Evolutionary conservation across 2,113 vertebrate species (phyloP).

Genomic region (Dasypus novemcinctus): DNA sequence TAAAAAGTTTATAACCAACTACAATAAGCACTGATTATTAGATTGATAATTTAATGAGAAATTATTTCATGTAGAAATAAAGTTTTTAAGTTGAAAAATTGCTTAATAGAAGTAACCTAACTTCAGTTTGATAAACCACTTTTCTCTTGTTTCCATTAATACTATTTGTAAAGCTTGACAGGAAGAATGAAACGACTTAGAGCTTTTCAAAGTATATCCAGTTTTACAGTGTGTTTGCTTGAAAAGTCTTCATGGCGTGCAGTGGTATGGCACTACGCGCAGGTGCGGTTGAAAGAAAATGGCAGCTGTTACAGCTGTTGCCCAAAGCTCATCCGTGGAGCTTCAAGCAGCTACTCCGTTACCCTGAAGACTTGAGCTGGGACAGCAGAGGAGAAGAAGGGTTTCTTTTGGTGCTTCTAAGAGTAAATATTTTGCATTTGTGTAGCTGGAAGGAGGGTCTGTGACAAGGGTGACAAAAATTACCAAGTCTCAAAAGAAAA

Average conservation of each 20-base stretch:
- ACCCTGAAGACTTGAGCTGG: background rate
- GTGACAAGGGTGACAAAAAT: background rate
- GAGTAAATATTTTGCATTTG: background rate
- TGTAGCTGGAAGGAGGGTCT: no score
- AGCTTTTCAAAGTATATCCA: no score
- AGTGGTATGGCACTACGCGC: accelerated
- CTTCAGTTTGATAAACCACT: background rate
- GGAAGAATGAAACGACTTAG: no score
- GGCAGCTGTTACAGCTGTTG: no score
- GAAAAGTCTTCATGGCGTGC: accelerated
- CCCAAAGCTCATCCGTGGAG: no score
- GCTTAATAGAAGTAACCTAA: background rate
- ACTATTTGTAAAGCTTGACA: background rate
- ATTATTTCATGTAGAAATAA: background rate
- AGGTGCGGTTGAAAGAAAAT: no score
- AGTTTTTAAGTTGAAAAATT: background rate
- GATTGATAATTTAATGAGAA: background rate
- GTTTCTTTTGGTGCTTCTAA: background rate
- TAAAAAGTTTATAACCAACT: background rate
- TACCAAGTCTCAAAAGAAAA: background rate
- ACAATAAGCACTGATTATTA: background rate
- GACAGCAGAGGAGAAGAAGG: no score
- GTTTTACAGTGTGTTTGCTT: background rate
- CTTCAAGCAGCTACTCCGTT: no score
- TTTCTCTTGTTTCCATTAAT: background rate